phyloP scores from a whole-genome alignment of 2,888 invertebrate genomes.

The Diplazon laetatorius region DNA sequence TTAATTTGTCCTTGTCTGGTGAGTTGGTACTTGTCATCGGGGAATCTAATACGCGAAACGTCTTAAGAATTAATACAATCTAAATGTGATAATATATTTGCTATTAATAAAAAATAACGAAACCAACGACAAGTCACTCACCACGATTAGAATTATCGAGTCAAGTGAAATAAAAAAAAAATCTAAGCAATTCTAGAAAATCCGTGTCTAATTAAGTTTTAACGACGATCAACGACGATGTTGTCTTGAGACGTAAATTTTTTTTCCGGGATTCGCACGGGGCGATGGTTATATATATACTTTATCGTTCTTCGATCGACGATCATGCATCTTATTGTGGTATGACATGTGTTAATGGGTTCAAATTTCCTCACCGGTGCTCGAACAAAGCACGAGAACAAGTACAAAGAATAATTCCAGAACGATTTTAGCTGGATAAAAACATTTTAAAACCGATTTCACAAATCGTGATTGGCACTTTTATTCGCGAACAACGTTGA shows the following conservation, averaged over 20 bases:
- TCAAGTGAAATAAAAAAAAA: conserved; percentile 51
- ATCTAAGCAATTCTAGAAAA: conserved; percentile 64
- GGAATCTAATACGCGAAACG: conserved; percentile 69
- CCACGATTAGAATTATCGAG: conserved; percentile 56
- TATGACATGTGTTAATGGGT: conserved; percentile 5
- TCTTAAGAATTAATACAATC: conserved; percentile 82
- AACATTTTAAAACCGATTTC: background rate
- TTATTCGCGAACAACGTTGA: background rate
- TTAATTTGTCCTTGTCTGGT: conserved; percentile 62
- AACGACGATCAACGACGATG: conserved; percentile 41
- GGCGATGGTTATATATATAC: conserved; percentile 47
- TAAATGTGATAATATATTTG: conserved; percentile 83
- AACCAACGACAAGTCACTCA: conserved; percentile 70
- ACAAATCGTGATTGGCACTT: conserved; percentile 5
- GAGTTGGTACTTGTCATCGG: conserved; percentile 42
- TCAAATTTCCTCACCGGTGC: conserved; percentile 40
- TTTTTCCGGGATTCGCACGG: conserved; percentile 31
- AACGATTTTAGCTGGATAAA: conserved; percentile 2
- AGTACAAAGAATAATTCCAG: conserved; percentile 57
- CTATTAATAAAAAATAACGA: conserved; percentile 77
- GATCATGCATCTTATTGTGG: conserved; percentile 26
- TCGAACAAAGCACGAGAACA: conserved; percentile 48
- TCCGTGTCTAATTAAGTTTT: conserved; percentile 60
- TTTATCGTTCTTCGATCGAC: conserved; percentile 42
- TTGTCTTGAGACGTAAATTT: conserved; percentile 23